A percentile compares a stretch with the other conserved stretches of the same genome.
These are phyloP conservation scores for Sipha maydis DNA, from an alignment of 2,888 invertebrate genomes.

Conservation along the genomic window DNA sequence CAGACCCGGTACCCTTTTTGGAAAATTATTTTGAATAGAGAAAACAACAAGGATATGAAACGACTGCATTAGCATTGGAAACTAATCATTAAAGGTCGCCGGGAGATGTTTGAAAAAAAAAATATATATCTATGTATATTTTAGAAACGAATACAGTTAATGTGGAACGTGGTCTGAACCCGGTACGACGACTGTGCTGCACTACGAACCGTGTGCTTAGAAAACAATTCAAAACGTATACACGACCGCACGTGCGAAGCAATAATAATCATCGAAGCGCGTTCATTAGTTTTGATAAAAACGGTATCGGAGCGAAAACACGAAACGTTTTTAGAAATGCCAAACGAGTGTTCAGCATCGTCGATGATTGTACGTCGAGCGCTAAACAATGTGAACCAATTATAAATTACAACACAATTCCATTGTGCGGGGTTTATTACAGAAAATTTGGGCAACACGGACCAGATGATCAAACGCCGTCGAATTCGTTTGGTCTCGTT, in stretches of 20 bases:
- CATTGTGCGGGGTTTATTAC: no score
- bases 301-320: no score
- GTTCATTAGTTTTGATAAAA: neutral
- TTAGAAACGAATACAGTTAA: neutral
- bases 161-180: neutral
- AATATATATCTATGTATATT: neutral
- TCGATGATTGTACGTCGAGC: neutral
- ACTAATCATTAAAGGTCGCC: neutral
- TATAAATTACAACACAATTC: no score
- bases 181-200: neutral
- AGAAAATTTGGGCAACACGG: no score
- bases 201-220: neutral
- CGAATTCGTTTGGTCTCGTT: neutral
- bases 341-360: neutral
- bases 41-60: neutral
- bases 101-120: neutral
- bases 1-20: neutral
- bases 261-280: neutral
- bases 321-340: neutral
- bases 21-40: no score
- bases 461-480: neutral
- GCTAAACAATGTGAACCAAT: no score
- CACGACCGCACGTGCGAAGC: neutral
- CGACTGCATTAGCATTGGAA: neutral
- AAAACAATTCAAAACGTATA: neutral